Conservation (phyloP, 2,797 vertebrate species). For the Scolopax bukidnonensis region DNA sequence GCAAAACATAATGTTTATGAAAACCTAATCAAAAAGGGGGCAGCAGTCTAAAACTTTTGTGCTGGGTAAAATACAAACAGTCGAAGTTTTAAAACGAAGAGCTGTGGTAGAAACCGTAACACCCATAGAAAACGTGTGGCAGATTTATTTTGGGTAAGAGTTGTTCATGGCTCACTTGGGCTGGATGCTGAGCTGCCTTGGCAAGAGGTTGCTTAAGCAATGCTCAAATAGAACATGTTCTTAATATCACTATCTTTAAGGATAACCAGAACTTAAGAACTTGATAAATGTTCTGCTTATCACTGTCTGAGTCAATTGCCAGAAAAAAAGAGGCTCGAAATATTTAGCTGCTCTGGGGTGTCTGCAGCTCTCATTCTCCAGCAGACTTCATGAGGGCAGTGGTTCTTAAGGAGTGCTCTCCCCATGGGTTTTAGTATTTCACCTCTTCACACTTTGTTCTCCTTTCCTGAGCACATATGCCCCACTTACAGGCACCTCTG, state of each 20-base stretch:
- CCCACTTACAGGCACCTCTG: neutral
- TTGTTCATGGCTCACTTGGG: neutral
- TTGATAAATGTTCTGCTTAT: neutral
- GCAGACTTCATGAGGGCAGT: neutral
- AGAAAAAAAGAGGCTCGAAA: neutral
- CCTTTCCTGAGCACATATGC: neutral
- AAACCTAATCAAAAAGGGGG: slow-evolving; percentile 1
- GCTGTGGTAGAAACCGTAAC: slow-evolving; percentile 29
- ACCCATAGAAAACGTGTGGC: neutral
- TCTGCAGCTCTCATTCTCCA: neutral
- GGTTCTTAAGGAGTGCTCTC: neutral
- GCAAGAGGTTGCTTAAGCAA: neutral
- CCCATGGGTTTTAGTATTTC: neutral
- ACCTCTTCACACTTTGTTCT: neutral
- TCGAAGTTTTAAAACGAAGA: slow-evolving; percentile 46
- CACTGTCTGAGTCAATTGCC: neutral
- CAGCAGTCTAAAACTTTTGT: slow-evolving; percentile 56
- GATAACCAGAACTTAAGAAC: neutral
- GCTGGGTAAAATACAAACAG: slow-evolving; percentile 48
- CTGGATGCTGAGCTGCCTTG: neutral
- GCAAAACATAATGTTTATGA: neutral
- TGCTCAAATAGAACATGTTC: neutral
- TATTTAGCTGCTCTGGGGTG: neutral
- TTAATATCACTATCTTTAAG: neutral
- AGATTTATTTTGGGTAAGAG: slow-evolving; percentile 37